Conservation (phyloP, 2,797 vertebrate genomes). For the Sternotherus odoratus region DNA sequence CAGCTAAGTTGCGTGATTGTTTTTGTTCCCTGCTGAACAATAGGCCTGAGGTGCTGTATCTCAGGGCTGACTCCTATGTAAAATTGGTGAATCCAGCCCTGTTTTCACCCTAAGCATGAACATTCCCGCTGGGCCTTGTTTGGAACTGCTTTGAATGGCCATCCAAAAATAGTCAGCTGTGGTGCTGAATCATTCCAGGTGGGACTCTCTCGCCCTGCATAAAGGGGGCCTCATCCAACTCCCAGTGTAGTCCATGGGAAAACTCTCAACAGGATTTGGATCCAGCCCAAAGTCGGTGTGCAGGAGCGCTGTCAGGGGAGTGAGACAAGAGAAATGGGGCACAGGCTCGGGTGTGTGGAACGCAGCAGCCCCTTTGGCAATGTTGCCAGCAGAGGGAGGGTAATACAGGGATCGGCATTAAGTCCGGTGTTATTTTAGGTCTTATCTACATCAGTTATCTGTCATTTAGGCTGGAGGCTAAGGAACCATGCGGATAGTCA, state of each 20-base stretch:
- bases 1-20: neutral
- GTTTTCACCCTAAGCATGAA: neutral
- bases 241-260: neutral
- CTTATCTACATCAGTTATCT: neutral
- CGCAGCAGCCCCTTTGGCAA: neutral
- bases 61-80: neutral
- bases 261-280: neutral
- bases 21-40: neutral
- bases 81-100: neutral
- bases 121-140: neutral
- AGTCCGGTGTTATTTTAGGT: neutral
- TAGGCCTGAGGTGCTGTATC: neutral
- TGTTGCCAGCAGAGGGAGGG: neutral
- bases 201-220: fast-evolving
- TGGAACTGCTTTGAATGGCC: neutral
- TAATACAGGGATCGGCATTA: neutral
- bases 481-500: neutral
- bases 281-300: neutral
- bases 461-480: fast-evolving
- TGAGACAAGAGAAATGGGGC: neutral
- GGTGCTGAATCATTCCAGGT: neutral
- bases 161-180: fast-evolving
- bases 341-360: neutral
- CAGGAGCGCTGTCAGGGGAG: neutral
- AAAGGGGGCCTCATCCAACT: neutral